phyloP scores from a whole-genome alignment of 2,797 vertebrate genomes.

The Spinus pinus region DNA sequence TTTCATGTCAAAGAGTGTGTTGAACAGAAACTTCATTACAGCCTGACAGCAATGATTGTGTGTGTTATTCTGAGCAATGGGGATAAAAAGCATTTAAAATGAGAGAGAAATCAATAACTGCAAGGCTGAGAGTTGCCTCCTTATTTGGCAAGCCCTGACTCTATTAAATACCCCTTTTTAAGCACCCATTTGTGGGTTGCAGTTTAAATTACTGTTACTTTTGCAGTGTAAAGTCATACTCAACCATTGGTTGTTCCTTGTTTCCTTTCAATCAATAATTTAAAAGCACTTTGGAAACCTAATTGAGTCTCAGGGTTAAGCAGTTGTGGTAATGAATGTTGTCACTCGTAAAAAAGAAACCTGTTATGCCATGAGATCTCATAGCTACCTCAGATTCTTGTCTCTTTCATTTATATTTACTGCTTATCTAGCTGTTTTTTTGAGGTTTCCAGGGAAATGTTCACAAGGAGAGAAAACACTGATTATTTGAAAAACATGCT shows the following conservation, averaged over 20 bases:
- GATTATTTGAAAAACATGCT: not conserved
- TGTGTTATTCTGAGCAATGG: not conserved
- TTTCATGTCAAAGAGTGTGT: not conserved
- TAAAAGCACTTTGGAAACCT: not conserved
- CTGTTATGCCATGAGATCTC: not conserved
- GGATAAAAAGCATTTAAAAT: not conserved
- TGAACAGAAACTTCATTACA: constrained; percentile 21
- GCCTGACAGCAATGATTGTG: not conserved
- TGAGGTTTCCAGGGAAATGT: not conserved
- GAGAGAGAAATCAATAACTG: not conserved
- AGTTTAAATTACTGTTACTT: not conserved
- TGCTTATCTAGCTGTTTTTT: not conserved
- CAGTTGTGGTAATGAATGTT: not conserved
- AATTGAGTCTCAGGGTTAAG: not conserved
- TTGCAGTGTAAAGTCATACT: not conserved
- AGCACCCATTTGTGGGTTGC: not conserved
- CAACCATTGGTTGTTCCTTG: not conserved
- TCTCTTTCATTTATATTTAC: not conserved
- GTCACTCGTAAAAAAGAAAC: not conserved
- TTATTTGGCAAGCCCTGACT: not conserved
- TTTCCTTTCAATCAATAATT: not conserved
- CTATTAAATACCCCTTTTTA: not conserved
- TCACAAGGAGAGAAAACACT: not conserved
- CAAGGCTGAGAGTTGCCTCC: not conserved
- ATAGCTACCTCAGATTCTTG: not conserved